Evolutionary conservation across 2,888 invertebrate species (phyloP).

Genomic region (Smittia aterrima): DNA sequence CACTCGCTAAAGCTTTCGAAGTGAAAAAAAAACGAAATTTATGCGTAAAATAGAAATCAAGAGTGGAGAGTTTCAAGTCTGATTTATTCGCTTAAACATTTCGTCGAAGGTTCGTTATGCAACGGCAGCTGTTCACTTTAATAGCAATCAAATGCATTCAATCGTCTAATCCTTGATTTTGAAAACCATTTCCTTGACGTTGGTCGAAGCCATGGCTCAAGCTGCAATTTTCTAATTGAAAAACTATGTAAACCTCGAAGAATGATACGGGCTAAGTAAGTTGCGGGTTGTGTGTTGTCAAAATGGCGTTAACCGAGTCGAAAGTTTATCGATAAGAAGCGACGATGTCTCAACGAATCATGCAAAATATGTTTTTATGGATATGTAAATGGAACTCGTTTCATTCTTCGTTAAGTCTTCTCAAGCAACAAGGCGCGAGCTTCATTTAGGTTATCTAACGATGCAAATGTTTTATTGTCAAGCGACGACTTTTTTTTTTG

Average conservation of each 20-base stretch:
- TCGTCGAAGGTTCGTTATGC: neutral
- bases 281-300: neutral
- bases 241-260: neutral
- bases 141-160: neutral
- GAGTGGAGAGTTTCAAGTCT: neutral
- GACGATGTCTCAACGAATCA: neutral
- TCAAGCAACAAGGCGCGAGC: too few species aligned
- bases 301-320: neutral
- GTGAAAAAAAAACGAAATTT: neutral
- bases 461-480: neutral
- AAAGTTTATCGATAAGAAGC: neutral
- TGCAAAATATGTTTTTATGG: slow-evolving; percentile 3
- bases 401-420: too few species aligned
- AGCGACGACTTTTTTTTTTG: neutral
- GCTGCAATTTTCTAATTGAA: neutral
- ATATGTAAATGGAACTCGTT: neutral
- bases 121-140: neutral
- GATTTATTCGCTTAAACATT: neutral
- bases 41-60: slow-evolving; percentile 24
- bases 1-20: neutral
- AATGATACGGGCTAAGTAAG: slow-evolving; percentile 8
- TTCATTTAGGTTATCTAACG: slow-evolving; percentile 18
- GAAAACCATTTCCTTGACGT: neutral
- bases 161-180: slow-evolving; percentile 16
- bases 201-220: neutral